Conservation (phyloP, 1,140 invertebrate genomes). For the Cyclargus thomasi region DNA sequence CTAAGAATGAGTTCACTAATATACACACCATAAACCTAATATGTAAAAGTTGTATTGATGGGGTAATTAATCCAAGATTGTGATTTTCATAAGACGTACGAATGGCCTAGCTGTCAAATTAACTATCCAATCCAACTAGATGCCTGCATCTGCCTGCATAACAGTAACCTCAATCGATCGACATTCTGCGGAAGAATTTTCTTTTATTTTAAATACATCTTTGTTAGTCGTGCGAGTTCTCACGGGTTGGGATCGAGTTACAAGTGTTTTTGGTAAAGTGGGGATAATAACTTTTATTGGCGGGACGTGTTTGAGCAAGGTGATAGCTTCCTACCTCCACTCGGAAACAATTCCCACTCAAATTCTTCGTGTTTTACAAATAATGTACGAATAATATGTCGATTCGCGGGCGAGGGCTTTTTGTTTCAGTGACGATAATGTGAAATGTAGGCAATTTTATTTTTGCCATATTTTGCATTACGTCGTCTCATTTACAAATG, state of each 20-base stretch:
- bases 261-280: slow-evolving; percentile 14
- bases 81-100: no score
- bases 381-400: not conserved
- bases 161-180: not conserved
- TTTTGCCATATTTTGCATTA: not conserved
- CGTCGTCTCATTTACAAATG: not conserved
- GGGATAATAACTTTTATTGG: slow-evolving; percentile 16
- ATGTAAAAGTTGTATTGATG: no score
- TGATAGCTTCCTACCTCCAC: slow-evolving; percentile 7
- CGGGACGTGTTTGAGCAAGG: not conserved
- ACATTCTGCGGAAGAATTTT: not conserved
- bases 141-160: no score
- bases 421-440: not conserved
- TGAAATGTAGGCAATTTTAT: not conserved
- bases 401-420: not conserved
- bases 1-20: no score
- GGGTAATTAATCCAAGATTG: no score
- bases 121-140: no score
- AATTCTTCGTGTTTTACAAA: slow-evolving; percentile 7
- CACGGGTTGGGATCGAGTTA: slow-evolving; percentile 10
- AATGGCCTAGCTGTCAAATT: no score
- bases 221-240: slow-evolving; percentile 1
- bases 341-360: not conserved
- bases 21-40: no score
- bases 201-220: slow-evolving; percentile 4